Evolutionary conservation across 2,888 invertebrate genomes (phyloP).

Genomic region (Epiblema foenella): DNA sequence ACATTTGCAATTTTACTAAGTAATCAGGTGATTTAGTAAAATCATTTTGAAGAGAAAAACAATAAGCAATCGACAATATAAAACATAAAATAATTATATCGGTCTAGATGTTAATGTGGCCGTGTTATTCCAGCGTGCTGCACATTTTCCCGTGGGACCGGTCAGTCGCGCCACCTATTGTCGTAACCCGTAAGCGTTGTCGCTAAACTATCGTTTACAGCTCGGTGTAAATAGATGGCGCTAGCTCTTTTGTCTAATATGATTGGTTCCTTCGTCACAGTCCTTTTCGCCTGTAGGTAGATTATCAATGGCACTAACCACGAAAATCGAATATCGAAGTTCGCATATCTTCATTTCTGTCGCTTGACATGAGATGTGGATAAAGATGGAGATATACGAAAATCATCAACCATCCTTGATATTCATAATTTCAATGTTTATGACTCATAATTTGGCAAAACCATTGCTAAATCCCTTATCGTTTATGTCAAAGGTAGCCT

Average conservation of each 20-base stretch:
- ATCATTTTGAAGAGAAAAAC: no score
- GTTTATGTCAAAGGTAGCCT: neutral
- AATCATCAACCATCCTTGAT: neutral
- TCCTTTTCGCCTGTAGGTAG: neutral
- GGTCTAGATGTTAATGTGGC: constrained; percentile 2
- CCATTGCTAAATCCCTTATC: neutral
- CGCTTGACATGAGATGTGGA: no score
- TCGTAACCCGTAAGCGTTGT: constrained; percentile 69
- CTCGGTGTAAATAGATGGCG: constrained; percentile 19
- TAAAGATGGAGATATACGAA: no score
- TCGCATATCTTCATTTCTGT: no score
- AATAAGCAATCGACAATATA: no score
- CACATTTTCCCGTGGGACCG: constrained; percentile 75
- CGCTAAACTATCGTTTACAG: constrained; percentile 44
- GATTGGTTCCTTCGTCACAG: neutral
- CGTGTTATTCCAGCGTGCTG: constrained; percentile 71
- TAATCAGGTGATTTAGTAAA: no score
- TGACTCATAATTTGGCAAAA: neutral
- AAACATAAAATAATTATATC: no score
- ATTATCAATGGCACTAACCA: no score
- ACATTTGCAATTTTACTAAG: no score
- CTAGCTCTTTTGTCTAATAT: constrained; percentile 4
- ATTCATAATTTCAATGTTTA: neutral
- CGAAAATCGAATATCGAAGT: no score
- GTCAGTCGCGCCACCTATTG: constrained; percentile 74